Evolutionary conservation across 2,113 vertebrate genomes (phyloP), one percentile per base, ranked within the genome.

Genomic region (Tapirus terrestris): DNA sequence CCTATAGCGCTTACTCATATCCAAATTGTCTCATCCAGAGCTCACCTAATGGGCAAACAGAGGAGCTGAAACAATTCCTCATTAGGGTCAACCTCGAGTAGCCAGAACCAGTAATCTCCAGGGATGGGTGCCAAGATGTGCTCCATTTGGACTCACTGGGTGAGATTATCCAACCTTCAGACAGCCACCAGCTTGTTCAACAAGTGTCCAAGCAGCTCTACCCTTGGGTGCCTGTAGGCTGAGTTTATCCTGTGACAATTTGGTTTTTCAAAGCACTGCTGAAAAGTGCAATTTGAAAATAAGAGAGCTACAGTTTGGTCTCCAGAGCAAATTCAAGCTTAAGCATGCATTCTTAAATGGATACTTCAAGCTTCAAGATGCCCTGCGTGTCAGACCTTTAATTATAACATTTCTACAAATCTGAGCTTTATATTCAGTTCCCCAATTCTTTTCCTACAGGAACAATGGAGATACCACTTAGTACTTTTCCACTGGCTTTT

Each of bases 1-100:
- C 95, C 93, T 94, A 6, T 21, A 92, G 97, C 88, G n/a, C 90
- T 91, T 39, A 75, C 43, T 81, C 79, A 23, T 3, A 29, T 21
- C 91, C 95, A 77, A 17, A 88, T 87, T 1, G 77, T 0, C 58
- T 86, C 18, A 43, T 8, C 84, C 8, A 48, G 90, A 25, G 33
- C 56, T 77, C 92, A 76, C 84, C 96, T 25, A 20, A 81, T 8
- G 36, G 87, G 63, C 63, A 85, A 56, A 70, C 1, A 39, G 51
- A 53, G 25, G 73, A 33, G 18, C 13, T 70, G n/a, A 73, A 79
- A 87, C 45, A 0, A 10, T 68, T 83, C 63, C 36, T 79, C 77
- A 65, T 29, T 63, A 21, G 43, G 51, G 12, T 65, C 18, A 61
- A 23, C 6, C 63, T 58, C 81, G 76, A 73, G 20, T 21, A 87